Base-by-base conservation (phyloP, 2,888 invertebrate species). In the Drosophila lutescens region DNA sequence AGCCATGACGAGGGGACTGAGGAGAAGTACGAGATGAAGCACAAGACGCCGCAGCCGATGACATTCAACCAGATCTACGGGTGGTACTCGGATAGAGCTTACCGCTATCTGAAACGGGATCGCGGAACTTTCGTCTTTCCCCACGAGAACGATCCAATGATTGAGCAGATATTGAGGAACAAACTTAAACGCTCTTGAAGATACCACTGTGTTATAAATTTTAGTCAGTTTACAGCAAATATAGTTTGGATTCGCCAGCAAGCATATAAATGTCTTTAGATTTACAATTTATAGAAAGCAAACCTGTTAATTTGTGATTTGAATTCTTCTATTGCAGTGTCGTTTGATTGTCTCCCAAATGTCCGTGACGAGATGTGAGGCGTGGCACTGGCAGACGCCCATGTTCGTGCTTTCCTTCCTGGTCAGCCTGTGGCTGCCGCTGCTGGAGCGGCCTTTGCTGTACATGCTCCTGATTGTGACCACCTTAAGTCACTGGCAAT, bases 341-440 rank as follows among this genome's bases (percentile, higher is more conserved):
- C 98, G 98, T 2, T 94, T 99, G 78, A 99, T 99, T 83, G 98
- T 99, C 63, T 95, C 98, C 0, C 99, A 99, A 93, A 99, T 99
- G 99, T 97, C 98, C 88, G 96, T 95, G 91, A 98, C 97, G 0
- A 94, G 97, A 30, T 97, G 98, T 93, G 97, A 98, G 97, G 88
- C 92, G 96, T 89, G 91, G 74, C 91, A 92, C 77, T 92, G 92
- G 92, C 91, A 92, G 90, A 91, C 91, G 44, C 91, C 92, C 41
- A 86, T 92, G 62, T 91, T 84, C 71, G 59, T 87, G 7, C 61
- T 90, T 17, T 86, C 88, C 40, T 82, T 92, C 57, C 63, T 88
- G 26, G 43, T 91, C 20, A 88, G 91, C 55, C 61, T 92, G 51
- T 90, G 89, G 84, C 63, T 92, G 44, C 91, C 91, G 3, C 79